These are phyloP conservation scores for Epizoanthus stellaris DNA, from an alignment of 92 coral and sea anemone species.

Conservation along the genomic window DNA sequence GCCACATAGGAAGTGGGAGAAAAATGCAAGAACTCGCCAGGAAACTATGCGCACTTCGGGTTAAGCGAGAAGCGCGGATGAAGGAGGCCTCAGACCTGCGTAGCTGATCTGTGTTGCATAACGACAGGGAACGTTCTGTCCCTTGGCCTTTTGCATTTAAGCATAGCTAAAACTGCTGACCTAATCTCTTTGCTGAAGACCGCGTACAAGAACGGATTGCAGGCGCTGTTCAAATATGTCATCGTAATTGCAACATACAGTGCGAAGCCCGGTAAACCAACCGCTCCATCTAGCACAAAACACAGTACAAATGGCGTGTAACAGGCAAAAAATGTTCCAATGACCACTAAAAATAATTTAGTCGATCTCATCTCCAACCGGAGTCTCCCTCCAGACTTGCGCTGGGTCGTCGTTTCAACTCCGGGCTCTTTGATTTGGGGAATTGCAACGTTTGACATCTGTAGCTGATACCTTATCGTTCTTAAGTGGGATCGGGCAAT, in stretches of 20 bases:
- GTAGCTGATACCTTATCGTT: constrained; percentile 53
- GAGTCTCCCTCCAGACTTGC: constrained; percentile 22
- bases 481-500: constrained; percentile 65
- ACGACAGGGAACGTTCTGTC: neutral
- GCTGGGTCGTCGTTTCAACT: neutral
- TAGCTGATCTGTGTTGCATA: neutral
- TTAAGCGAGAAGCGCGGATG: no score
- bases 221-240: constrained; percentile 77
- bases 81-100: no score
- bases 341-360: constrained; percentile 73
- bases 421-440: neutral
- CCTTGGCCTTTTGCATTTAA: constrained; percentile 11
- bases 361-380: constrained; percentile 68
- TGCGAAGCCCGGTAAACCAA: constrained; percentile 30
- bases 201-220: constrained; percentile 75
- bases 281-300: constrained; percentile 53
- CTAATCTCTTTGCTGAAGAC: constrained; percentile 71
- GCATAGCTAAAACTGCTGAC: constrained; percentile 46
- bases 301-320: constrained; percentile 80
- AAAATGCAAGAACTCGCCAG: no score
- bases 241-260: constrained; percentile 59
- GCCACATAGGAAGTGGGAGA: no score
- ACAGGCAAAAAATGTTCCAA: constrained; percentile 61
- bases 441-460: neutral
- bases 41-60: no score